Evolutionary conservation across 2,797 vertebrate genomes (phyloP).

Genomic region (Syncerus caffer): DNA sequence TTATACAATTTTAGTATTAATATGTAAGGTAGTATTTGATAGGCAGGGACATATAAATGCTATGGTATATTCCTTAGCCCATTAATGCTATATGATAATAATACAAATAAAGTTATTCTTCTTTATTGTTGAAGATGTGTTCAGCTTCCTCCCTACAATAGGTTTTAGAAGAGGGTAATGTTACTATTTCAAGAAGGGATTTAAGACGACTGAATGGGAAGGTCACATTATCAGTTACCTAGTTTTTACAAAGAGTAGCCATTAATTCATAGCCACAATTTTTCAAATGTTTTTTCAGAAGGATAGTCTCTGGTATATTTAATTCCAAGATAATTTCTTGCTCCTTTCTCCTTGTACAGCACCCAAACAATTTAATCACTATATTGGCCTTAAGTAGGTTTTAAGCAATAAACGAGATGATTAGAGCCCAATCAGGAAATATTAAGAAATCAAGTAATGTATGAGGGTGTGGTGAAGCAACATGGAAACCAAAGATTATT

Average conservation of each 20-base stretch:
- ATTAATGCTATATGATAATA: background rate
- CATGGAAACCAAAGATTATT: background rate
- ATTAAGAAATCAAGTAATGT: slow-evolving; percentile 9
- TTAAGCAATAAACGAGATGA: slow-evolving; percentile 6
- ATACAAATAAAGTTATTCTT: background rate
- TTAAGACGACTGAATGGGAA: background rate
- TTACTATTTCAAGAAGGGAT: background rate
- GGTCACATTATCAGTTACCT: background rate
- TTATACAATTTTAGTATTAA: slow-evolving; percentile 41
- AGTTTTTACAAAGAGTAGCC: background rate
- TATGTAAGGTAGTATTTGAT: background rate
- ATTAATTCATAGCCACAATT: background rate
- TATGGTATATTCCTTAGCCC: background rate
- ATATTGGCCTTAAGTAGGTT: background rate
- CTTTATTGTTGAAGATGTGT: background rate
- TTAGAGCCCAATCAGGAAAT: background rate
- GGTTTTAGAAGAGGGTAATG: slow-evolving; percentile 13
- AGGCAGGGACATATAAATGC: background rate
- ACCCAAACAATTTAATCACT: slow-evolving; percentile 13
- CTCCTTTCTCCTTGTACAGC: background rate
- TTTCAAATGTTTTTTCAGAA: background rate
- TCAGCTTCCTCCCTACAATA: background rate
- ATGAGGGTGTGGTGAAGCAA: background rate
- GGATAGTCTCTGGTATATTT: background rate
- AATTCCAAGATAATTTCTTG: background rate